Base-by-base conservation (phyloP, 2,797 vertebrate genomes). In the Cheirogaleus major region DNA sequence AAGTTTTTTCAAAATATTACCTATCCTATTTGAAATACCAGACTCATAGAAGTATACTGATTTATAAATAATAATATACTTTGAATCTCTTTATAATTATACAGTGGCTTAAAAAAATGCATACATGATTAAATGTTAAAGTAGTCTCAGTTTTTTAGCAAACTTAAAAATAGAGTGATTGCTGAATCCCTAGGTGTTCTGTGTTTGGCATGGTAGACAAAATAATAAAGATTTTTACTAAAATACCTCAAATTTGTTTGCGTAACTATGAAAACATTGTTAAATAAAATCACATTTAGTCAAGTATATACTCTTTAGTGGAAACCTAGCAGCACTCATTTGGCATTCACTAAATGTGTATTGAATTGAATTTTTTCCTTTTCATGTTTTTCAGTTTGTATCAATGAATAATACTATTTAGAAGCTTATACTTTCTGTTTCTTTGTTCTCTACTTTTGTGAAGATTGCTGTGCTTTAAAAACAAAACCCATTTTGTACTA, bases 281-380 rank as follows among this genome's bases (percentile, higher is more conserved):
- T 92, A 81, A 75, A 59, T 89, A 76, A 84, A 79, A 84, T 79
- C 38, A 95, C 23, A 76, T 27, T 50, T 88, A 80, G 25, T 57
- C 25, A 85, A 95, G 25, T 27, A 32, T 70, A 11, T 80, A 89
- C 32, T 93, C 67, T 75, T 89, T 81, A 91, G 23, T 85, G 30
- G 73, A 80, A 78, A 48, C 22, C 48, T 14, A 89, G 2, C 17
- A 69, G 0, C 35, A 35, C 14, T 63, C 10, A 78, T 0, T 70
- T 63, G 82, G 7, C 50, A 69, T 45, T 57, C 55, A 65, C 18
- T 38, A 63, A 86, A 76, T 70, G 41, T 89, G 25, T 50, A 90
- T 48, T 69, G 32, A 80, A 59, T 38, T 76, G 50, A 84, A 61
- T 52, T 82, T 90, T 95, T 84, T 70, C 41, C 65, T 52, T 50